Base-by-base conservation (phyloP, 2,888 invertebrate genomes). In the Lobophora halterata region DNA sequence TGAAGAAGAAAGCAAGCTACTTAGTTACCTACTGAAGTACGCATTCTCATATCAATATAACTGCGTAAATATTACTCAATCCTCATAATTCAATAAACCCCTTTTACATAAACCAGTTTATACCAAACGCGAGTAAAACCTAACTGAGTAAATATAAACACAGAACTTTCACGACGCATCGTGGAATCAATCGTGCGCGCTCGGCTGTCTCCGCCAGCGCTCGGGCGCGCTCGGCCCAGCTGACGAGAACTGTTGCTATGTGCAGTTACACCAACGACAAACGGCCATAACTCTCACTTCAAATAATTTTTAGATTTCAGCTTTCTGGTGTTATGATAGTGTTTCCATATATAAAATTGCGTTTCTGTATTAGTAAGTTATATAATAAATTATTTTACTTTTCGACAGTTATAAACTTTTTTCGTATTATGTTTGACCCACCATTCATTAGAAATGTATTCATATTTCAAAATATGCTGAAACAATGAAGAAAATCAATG, bases 181-280 rank as follows among this genome's bases (percentile, higher is more conserved):
- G 58, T 52, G 52, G 61, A 72, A 75, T 77, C 74, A 76, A 73
- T 74, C 69, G 70, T 51, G 55, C 60, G 49, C 49, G 63, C 61
- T 71, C 72, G 64, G 61, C 30, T 30, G 52, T 48, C 49, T 58
- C 62, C 70, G 65, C 25, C 52, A 3, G 10, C 46, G 55, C 52
- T 70, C 75, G 70, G 67, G 46, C 43, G 39, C 37, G 46, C 48
- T 55, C 71, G 68, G 58, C 73, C 65, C 77, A 83, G 83, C 83
- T 83, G 85, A 81, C 71, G 67, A 59, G 69, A 74, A 61, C 80
- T 86, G 85, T 86, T 86, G 86, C 85, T 83, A 86, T 75, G 83
- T 79, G 82, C 81, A 69, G 52, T 56, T 46, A 14, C 68, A 56
- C 36, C 19, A 37, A 66, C 59, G 64, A 33, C 1, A 52, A 61